These are phyloP conservation scores for Seladonia tumulorum DNA, from an alignment of 2,888 invertebrate genomes.

Conservation along the genomic window DNA sequence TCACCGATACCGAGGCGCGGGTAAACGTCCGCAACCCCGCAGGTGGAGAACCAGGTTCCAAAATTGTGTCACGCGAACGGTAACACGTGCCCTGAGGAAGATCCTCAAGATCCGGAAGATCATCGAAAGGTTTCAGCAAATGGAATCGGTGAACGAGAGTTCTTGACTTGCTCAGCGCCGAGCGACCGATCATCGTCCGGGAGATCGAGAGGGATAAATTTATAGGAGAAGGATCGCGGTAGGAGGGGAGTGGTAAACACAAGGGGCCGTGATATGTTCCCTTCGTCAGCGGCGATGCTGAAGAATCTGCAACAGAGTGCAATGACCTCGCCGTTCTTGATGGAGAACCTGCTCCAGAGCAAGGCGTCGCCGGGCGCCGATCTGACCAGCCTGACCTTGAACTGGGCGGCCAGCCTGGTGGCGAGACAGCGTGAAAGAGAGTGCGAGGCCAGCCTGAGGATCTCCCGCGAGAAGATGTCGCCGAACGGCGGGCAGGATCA, in stretches of 20 bases:
- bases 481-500: constrained; percentile 51
- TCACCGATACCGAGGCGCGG: neutral
- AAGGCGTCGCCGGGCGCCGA: constrained; percentile 84
- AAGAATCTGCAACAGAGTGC: constrained; percentile 83
- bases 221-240: neutral
- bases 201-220: neutral
- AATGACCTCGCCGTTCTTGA: constrained; percentile 87
- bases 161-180: neutral
- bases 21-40: neutral
- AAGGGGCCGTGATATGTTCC: constrained; percentile 78
- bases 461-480: constrained; percentile 69
- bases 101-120: neutral
- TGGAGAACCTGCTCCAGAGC: constrained; percentile 87
- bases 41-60: neutral
- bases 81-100: neutral
- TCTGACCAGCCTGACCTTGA: constrained; percentile 86
- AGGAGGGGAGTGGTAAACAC: neutral
- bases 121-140: neutral
- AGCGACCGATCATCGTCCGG: neutral
- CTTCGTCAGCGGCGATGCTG: constrained; percentile 83
- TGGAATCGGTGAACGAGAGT: neutral
- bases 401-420: constrained; percentile 84
- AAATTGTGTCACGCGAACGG: neutral
- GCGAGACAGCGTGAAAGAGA: constrained; percentile 81
- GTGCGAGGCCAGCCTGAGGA: constrained; percentile 73